phyloP scores from a whole-genome alignment of 1,140 invertebrate species.

The Rhizoglyphus robini region DNA sequence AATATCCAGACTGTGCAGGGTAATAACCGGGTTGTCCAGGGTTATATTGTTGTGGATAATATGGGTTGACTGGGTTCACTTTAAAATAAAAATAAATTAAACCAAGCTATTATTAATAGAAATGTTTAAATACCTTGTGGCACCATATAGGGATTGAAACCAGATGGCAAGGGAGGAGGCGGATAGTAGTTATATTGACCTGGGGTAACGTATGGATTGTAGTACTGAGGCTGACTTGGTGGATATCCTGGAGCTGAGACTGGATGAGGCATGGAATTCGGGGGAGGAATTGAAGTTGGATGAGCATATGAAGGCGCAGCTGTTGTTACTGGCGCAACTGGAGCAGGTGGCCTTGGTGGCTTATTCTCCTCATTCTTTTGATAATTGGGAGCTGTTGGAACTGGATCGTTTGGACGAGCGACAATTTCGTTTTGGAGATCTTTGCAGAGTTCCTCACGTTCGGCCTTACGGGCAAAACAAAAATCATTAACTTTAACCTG shows the following conservation, averaged over 20 bases:
- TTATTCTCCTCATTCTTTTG: constrained; percentile 19
- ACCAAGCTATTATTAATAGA: neutral
- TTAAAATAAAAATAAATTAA: neutral
- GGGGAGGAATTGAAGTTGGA: too few relatives aligned
- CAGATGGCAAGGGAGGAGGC: constrained; percentile 17
- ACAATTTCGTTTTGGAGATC: constrained; percentile 66
- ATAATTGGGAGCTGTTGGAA: constrained; percentile 41
- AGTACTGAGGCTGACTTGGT: constrained; percentile 2
- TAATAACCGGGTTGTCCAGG: neutral
- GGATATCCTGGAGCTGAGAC: constrained; percentile 1
- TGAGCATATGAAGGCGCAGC: neutral
- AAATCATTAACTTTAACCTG: constrained; percentile 97
- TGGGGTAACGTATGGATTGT: constrained; percentile 4
- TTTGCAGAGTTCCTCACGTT: constrained; percentile 91
- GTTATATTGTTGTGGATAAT: neutral
- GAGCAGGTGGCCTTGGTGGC: neutral
- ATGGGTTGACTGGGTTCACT: neutral
- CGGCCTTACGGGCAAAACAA: constrained; percentile 95
- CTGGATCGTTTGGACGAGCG: constrained; percentile 39
- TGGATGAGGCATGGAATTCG: neutral
- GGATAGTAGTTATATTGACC: constrained; percentile 20
- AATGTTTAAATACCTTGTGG: neutral
- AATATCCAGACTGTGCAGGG: neutral
- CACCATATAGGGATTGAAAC: constrained; percentile 17
- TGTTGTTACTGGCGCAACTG: neutral